phyloP scores from a whole-genome alignment of 2,113 vertebrate species.

The Dolichotis patagonum region DNA sequence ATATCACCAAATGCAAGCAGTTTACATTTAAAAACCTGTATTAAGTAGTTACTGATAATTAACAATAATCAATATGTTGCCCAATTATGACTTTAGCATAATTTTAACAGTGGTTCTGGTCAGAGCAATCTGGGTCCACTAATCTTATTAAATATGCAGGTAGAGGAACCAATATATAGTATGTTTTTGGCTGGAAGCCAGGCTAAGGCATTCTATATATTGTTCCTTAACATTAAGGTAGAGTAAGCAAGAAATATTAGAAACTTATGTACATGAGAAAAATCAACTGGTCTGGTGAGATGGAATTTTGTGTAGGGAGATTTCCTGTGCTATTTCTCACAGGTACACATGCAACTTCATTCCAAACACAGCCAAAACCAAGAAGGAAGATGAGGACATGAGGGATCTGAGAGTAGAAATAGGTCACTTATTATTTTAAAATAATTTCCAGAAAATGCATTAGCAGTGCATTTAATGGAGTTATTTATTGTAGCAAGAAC shows the following conservation, averaged over 20 bases:
- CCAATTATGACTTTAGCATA: not conserved
- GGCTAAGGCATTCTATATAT: not conserved
- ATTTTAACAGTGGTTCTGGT: slow-evolving; percentile 27
- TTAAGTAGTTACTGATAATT: not conserved
- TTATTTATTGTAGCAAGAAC: not conserved
- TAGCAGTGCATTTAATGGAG: not conserved
- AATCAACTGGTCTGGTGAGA: not conserved
- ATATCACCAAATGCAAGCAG: not conserved
- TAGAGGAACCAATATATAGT: not conserved
- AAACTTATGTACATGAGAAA: not conserved
- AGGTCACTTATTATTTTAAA: not conserved
- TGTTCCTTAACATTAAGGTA: not conserved
- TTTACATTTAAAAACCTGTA: not conserved
- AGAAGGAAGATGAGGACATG: not conserved
- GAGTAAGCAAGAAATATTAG: not conserved
- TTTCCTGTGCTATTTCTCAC: not conserved
- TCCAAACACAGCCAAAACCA: not conserved
- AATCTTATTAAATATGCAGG: not conserved
- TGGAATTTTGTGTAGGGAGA: not conserved
- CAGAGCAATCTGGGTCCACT: not conserved
- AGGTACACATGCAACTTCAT: not conserved
- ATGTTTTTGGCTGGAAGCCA: not conserved
- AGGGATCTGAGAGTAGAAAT: not conserved
- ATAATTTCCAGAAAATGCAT: slow-evolving; percentile 22
- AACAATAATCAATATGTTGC: slow-evolving; percentile 37